These are phyloP conservation scores for Meloidogyne chitwoodi DNA, from an alignment of 1,140 invertebrate species.

Conservation along the genomic window DNA sequence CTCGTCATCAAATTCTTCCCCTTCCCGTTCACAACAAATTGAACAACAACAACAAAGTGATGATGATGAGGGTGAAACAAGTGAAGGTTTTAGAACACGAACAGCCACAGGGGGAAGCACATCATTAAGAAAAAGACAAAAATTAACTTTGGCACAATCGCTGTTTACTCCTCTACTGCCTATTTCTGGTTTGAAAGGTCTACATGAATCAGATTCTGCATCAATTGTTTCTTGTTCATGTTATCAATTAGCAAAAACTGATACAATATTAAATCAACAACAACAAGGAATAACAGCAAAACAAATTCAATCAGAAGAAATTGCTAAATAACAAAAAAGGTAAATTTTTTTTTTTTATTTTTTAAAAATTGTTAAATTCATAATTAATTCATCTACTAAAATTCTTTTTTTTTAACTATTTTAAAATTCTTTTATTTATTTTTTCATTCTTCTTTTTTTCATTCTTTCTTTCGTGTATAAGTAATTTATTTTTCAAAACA, in stretches of 20 bases:
- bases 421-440: too few relatives aligned
- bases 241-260: slow-evolving; percentile 59
- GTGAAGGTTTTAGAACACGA: neutral
- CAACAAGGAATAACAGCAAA: neutral
- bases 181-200: neutral
- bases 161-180: slow-evolving; percentile 1
- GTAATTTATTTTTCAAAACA: neutral
- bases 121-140: neutral
- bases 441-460: too few relatives aligned
- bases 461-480: too few relatives aligned
- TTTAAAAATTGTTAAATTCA: too few relatives aligned
- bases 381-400: too few relatives aligned
- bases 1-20: slow-evolving; percentile 9
- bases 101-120: neutral
- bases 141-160: neutral
- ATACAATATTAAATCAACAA: neutral
- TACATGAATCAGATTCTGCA: slow-evolving; percentile 19
- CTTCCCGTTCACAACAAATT: slow-evolving; percentile 19
- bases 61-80: slow-evolving; percentile 19
- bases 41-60: slow-evolving; percentile 14
- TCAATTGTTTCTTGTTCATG: slow-evolving; percentile 52
- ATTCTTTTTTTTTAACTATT: too few relatives aligned
- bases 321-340: neutral
- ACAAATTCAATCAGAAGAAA: neutral
- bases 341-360: too few relatives aligned